These are phyloP conservation scores for Hedychridium roseum DNA, from an alignment of 2,888 invertebrate genomes.

Conservation along the genomic window DNA sequence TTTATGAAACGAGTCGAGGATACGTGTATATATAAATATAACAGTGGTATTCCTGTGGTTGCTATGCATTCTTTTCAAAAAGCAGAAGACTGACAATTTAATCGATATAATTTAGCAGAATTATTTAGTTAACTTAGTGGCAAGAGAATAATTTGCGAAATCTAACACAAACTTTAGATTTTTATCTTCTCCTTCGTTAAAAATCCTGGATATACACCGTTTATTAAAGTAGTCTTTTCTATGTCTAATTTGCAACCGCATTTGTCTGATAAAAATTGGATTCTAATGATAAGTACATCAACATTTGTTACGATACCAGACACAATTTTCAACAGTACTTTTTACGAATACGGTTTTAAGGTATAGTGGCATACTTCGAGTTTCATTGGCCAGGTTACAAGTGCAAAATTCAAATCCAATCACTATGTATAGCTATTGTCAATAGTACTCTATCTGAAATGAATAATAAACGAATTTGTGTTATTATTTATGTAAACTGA, in stretches of 20 bases:
- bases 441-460: slow-evolving; percentile 30
- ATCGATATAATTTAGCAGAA: slow-evolving; percentile 33
- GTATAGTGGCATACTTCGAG: no score
- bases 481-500: slow-evolving; percentile 47
- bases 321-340: no score
- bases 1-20: slow-evolving; percentile 16
- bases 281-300: no score
- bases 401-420: no score
- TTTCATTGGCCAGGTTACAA: no score
- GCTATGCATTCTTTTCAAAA: slow-evolving; percentile 21
- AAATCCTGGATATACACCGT: not conserved
- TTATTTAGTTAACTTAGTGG: slow-evolving; percentile 10
- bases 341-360: no score
- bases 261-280: no score
- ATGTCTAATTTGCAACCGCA: no score
- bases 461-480: slow-evolving; percentile 45
- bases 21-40: slow-evolving; percentile 11
- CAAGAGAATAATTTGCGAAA: slow-evolving; percentile 2
- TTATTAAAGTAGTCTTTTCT: no score
- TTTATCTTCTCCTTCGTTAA: not conserved
- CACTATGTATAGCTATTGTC: not conserved
- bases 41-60: slow-evolving; percentile 15
- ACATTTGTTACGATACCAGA: no score
- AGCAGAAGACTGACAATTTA: slow-evolving; percentile 49
- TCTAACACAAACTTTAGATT: not conserved